Evolutionary conservation across 2,113 vertebrate species (phyloP), one percentile per base, ranked within the genome.

Genomic region (Bubo scandiacus): DNA sequence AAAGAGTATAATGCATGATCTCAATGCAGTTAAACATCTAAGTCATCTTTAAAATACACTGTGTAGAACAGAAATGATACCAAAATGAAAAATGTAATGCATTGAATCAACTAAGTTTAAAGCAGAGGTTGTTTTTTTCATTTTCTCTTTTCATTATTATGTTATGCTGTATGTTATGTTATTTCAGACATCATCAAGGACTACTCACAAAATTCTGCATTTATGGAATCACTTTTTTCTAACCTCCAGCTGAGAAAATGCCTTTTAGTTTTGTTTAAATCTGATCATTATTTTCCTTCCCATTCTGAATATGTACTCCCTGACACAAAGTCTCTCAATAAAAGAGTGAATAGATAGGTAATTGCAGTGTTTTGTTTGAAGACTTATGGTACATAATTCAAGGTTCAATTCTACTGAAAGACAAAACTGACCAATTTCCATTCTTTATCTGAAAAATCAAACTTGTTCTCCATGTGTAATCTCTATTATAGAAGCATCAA

Each of bases 181-280:
- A 87, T 45, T 91, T 73, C 55, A 92, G 83, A 61, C 30, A 94
- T 86, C 62, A 86, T 94, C 83, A 97, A 88, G 92, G 90, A 92
- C 57, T 95, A 91, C 90, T 94, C 82, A 97, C 81, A 94, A 93
- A 87, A 93, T 78, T 96, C 84, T 96, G 67, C 90, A 94, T 94
- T 95, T 97, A 92, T 81, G 58, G 71, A 96, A 98, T 95, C 77
- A 73, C 79, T 97, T 85, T 81, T 90, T 93, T 96, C 93, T 94
- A 95, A 94, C 90, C 89, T 97, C 96, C 97, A 98, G 96, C 96
- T 95, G 97, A 97, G 97, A 97, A 98, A 98, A 96, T 92, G 93
- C 72, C 81, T 96, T 97, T 97, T 96, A 92, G 93, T 92, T 97
- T 94, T 71, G 5, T 96, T 97, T 97, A 96, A 96, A 97, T 88